Evolutionary conservation across 2,797 vertebrate genomes (phyloP).

Genomic region (Sebastes nivosus): DNA sequence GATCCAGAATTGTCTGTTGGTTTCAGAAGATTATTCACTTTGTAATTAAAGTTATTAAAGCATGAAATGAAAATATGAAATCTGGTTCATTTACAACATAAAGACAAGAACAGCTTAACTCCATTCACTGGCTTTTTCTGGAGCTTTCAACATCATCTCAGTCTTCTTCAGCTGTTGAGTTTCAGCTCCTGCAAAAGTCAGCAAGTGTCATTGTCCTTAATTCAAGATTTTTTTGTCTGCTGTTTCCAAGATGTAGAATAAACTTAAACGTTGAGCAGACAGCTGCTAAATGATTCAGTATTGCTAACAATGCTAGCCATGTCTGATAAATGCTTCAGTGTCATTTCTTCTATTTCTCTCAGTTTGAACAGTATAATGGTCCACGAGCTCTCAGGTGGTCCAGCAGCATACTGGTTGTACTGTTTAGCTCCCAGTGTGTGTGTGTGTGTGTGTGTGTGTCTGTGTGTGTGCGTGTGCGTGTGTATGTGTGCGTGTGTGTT

Average conservation of each 20-base stretch:
- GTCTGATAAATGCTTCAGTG: too few relatives aligned
- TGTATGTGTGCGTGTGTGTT: neutral
- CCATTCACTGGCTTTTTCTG: too few relatives aligned
- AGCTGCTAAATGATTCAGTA: neutral
- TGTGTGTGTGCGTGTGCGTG: neutral
- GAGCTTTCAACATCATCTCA: too few relatives aligned
- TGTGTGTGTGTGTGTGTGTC: neutral
- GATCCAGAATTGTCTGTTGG: neutral
- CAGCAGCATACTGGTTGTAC: neutral
- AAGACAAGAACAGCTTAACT: neutral
- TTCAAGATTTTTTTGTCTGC: too few relatives aligned
- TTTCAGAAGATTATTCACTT: neutral
- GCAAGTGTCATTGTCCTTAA: too few relatives aligned
- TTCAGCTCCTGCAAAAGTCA: too few relatives aligned
- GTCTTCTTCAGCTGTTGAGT: too few relatives aligned
- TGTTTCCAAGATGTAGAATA: too few relatives aligned
- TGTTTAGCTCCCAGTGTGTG: neutral
- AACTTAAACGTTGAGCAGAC: too few relatives aligned
- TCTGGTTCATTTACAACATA: neutral
- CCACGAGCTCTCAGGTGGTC: neutral
- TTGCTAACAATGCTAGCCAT: neutral
- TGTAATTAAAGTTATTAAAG: constrained; percentile 8
- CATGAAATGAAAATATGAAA: neutral
- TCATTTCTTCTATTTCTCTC: neutral
- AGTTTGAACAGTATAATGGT: neutral